Evolutionary conservation across 2,888 invertebrate genomes (phyloP).

Genomic region (Phaedon cochleariae): DNA sequence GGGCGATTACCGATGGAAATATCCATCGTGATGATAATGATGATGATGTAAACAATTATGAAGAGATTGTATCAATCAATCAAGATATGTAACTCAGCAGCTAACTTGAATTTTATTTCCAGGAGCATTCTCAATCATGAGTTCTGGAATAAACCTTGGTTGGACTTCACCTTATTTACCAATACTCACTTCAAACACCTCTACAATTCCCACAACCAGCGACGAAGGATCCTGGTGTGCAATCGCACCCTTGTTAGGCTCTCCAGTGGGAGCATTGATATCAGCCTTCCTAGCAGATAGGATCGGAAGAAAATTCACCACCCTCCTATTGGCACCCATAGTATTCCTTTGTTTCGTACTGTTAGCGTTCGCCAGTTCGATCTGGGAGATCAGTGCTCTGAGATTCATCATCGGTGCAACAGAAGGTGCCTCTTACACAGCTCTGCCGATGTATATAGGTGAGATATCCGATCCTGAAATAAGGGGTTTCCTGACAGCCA

Average conservation of each 20-base stretch:
- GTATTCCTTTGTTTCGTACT: conserved; percentile 70
- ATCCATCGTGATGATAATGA: no score
- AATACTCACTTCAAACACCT: conserved; percentile 61
- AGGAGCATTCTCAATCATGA: conserved; percentile 53
- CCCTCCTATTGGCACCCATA: conserved; percentile 51
- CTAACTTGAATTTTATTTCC: no score
- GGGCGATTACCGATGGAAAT: no score
- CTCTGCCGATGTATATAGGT: conserved; percentile 68
- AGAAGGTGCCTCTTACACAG: conserved; percentile 58
- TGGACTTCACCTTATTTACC: conserved; percentile 70
- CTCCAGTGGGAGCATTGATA: conserved; percentile 69
- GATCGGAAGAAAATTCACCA: conserved; percentile 68
- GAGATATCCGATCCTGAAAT: conserved; percentile 68
- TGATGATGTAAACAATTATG: no score
- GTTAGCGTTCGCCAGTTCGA: conserved; percentile 68
- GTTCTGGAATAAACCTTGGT: conserved; percentile 60
- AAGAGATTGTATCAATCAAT: no score
- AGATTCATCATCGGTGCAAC: conserved; percentile 65
- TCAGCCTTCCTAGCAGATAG: conserved; percentile 71
- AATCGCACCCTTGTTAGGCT: conserved; percentile 72
- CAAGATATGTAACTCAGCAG: no score
- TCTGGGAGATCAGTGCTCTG: conserved; percentile 65
- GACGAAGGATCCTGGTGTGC: conserved; percentile 71
- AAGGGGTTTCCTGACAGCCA: conserved; percentile 69
- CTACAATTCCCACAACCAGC: conserved; percentile 64